phyloP scores from a whole-genome alignment of 1,140 invertebrate genomes.

The Reticulitermes speratus region DNA sequence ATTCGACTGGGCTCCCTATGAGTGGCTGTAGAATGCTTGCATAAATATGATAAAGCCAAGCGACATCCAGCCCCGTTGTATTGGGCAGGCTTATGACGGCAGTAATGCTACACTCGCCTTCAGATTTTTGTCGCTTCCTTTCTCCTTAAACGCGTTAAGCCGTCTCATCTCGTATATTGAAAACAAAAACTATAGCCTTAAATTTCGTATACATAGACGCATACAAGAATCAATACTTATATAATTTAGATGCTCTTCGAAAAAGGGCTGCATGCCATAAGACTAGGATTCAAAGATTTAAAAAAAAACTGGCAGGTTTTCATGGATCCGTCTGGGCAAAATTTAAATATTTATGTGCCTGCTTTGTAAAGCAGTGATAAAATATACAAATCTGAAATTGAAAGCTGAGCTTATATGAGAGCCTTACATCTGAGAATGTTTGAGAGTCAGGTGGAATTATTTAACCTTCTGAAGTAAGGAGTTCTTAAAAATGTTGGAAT shows the following conservation, averaged over 20 bases:
- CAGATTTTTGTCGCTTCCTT: not conserved
- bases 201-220: not conserved
- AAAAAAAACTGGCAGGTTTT: not conserved
- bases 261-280: not conserved
- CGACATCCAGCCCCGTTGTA: not conserved
- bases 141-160: not conserved
- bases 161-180: not conserved
- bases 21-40: not conserved
- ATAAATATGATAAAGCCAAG: not conserved
- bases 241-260: not conserved
- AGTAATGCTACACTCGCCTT: not conserved
- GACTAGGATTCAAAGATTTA: not conserved
- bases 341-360: too few species aligned
- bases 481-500: too few species aligned
- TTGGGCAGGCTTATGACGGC: not conserved
- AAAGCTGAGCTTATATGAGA: too few species aligned
- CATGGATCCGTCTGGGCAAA: not conserved
- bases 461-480: too few species aligned
- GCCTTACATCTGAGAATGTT: too few species aligned
- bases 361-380: too few species aligned
- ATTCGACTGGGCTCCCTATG: too few species aligned
- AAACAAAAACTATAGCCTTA: not conserved
- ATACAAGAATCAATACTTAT: not conserved
- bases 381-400: too few species aligned
- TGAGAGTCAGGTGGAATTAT: too few species aligned